Base-by-base conservation (phyloP, 2,888 invertebrate species). In the Toxonevra muliebris region DNA sequence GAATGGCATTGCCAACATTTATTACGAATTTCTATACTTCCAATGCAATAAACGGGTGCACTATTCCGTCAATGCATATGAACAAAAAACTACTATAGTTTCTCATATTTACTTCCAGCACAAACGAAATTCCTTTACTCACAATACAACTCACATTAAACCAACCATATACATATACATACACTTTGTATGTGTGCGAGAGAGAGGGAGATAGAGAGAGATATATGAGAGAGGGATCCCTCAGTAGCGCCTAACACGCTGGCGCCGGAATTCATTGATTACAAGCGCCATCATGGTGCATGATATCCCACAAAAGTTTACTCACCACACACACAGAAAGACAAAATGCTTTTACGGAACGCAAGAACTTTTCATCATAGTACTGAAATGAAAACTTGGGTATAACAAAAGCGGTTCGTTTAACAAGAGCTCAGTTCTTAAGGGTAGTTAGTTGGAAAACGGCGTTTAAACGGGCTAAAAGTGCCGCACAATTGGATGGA, bases 391-490 rank as follows among this genome's bases (percentile, higher is more conserved):
- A 15, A 42, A 58, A 42, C 17, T 48, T 64, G 75, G 78, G 77
- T 80, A 82, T 82, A 82, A 79, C 77, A 80, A 74, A 61, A 76
- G 76, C 77, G 74, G 68, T 75, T 76, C 70, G 69, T 69, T 74
- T 75, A 74, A 74, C 71, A 70, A 74, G 69, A 74, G 76, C 76
- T 82, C 82, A 82, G 82, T 82, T 79, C 79, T 78, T 82, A 79
- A 82, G 82, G 83, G 83, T 82, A 82, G 82, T 82, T 82, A 82
- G 82, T 81, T 80, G 82, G 82, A 78, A 77, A 79, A 82, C 82
- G 82, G 82, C 79, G 76, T 82, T 80, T 61, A 72, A 72, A 60
- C 71, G 71, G 71, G 74, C 69, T 70, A 66, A 71, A 72, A 77
- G 80, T 80, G 82, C 80, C 79, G 80, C 80, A 82, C 79, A 77